Conservation (phyloP, 2,113 vertebrate genomes). For the Heloderma charlesbogerti region DNA sequence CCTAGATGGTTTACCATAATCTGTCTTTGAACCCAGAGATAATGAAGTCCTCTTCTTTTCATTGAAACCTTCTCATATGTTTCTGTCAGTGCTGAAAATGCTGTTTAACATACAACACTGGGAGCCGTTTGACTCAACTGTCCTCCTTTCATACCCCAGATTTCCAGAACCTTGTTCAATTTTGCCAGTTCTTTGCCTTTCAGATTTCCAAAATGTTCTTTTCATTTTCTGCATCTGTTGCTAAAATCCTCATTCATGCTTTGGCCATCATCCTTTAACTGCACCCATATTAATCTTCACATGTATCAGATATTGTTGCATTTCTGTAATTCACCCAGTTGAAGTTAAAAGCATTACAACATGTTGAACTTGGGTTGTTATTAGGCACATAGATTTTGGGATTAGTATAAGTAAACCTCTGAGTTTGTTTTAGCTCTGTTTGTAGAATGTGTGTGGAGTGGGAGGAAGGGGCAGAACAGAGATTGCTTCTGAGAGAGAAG, state of each 20-base stretch:
- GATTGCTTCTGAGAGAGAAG: neutral
- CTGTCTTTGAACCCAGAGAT: neutral
- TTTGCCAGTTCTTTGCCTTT: neutral
- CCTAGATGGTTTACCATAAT: neutral
- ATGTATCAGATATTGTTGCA: neutral
- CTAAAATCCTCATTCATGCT: neutral
- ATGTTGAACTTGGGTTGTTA: neutral
- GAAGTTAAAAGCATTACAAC: neutral
- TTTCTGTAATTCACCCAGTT: neutral
- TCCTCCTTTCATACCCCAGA: neutral
- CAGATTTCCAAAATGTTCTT: neutral
- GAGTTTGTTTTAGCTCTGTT: constrained; percentile 11
- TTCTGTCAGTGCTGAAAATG: neutral
- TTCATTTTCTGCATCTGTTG: neutral
- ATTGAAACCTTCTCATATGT: neutral
- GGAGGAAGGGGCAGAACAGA: neutral
- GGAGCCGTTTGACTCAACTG: neutral
- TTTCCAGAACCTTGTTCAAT: neutral
- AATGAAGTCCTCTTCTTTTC: neutral
- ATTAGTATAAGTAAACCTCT: neutral
- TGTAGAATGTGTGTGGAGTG: neutral
- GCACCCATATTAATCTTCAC: neutral
- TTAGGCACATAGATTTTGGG: accelerated
- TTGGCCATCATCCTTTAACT: neutral
- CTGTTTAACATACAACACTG: neutral